Conservation (phyloP, 2,113 vertebrate species). For the Cephalophus harveyi region DNA sequence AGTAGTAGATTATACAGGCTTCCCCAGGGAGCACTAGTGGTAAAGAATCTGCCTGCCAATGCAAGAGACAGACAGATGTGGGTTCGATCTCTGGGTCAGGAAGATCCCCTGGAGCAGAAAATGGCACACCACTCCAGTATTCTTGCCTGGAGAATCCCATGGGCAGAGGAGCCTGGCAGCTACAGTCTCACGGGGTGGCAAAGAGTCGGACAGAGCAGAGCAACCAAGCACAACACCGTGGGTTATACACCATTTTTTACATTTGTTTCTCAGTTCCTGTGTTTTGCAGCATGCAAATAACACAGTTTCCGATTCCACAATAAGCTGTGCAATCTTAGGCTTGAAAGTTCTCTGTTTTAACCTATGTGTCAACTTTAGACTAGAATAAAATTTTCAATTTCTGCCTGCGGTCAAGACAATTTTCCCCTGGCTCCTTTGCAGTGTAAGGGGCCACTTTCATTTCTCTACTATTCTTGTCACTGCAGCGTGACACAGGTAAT, state of each 20-base stretch:
- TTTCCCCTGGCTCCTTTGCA: not conserved
- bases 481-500: not conserved
- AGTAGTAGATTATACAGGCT: not conserved
- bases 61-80: not conserved
- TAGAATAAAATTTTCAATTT: not conserved
- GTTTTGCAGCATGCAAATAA: not conserved
- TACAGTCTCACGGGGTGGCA: not conserved
- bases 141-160: not conserved
- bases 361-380: not conserved
- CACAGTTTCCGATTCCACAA: not conserved
- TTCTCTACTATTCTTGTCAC: not conserved
- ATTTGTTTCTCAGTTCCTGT: not conserved
- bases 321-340: not conserved
- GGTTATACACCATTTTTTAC: not conserved
- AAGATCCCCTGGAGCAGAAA: not conserved
- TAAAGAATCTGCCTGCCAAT: not conserved
- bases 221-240: not conserved
- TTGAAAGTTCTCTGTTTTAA: not conserved
- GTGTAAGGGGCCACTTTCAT: not conserved
- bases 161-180: not conserved
- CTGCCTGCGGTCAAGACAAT: not conserved
- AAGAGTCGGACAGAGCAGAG: not conserved
- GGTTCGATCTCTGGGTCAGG: not conserved
- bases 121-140: not conserved
- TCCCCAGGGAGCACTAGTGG: not conserved